Base-by-base conservation (phyloP, 2,113 vertebrate genomes). In the Platichthys flesus region DNA sequence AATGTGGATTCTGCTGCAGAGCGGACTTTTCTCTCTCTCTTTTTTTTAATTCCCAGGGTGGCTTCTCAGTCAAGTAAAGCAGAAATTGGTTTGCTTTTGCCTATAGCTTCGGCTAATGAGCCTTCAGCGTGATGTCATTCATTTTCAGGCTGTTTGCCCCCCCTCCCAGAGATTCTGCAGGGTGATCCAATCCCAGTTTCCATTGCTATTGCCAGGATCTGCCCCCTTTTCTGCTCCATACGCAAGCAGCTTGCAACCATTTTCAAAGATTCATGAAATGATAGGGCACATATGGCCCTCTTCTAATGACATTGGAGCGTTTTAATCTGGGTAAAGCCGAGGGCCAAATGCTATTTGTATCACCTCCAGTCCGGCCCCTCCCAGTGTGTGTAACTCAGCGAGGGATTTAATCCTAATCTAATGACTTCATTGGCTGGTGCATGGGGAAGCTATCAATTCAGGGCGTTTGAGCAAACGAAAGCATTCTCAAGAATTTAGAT, bases 321-420 rank as follows among this genome's bases (percentile, higher is more conserved):
- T 91, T 91, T 94, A 93, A 93, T 91, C 92, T 91, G 87, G 84
- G 75, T 88, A 90, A 94, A 93, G 89, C 91, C 82, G 37, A 68
- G 76, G 76, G 88, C 88, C 87, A 91, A 91, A 91, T 90, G 91
- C 86, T 93, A 91, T 91, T 91, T 92, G 83, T 89, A 92, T 85
- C 88, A 84, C 84, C 87, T 83, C 86, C 90, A 83, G 82, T 69
- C 74, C 74, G n/a, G 78, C 89, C 90, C 81, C 83, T 91, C 88
- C 85, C 87, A 84, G 68, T 63, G 56, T 74, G 77, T 84, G 85
- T 91, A 87, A 86, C 85, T 91, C 87, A 91, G 79, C 80, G 76
- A 88, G 79, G 83, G 84, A 88, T 87, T 90, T 94, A 93, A 94
- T 92, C 92, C 91, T 87, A 90, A 90, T 92, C 90, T 93, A 93